Evolutionary conservation across 2,888 invertebrate species (phyloP).

Genomic region (Liodrosophila aerea): DNA sequence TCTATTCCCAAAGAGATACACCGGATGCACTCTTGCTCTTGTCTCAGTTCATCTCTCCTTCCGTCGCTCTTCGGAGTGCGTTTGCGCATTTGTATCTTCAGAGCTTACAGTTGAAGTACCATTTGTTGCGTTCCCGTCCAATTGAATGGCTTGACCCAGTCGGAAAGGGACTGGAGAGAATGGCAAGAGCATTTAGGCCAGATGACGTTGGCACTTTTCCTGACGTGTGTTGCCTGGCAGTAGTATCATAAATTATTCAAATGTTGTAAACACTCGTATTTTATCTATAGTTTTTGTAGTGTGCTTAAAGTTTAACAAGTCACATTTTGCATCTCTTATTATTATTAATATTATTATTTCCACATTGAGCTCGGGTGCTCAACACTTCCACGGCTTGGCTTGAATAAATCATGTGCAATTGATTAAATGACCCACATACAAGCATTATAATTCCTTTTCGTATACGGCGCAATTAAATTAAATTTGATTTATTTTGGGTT

Average conservation of each 20-base stretch:
- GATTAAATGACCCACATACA: conserved; percentile 27
- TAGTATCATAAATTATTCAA: conserved; percentile 60
- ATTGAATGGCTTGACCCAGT: not conserved
- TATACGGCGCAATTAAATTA: conserved; percentile 51
- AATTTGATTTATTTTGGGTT: conserved; percentile 46
- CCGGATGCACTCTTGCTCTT: conserved; percentile 7
- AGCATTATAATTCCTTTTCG: not conserved
- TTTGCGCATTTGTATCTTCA: conserved; percentile 30
- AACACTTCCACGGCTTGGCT: too few relatives aligned
- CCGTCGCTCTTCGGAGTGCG: conserved; percentile 11
- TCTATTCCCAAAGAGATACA: conserved; percentile 17
- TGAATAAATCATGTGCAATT: conserved; percentile 53
- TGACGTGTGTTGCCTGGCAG: conserved; percentile 11
- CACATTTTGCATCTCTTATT: too few relatives aligned
- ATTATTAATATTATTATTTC: too few relatives aligned
- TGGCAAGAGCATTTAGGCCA: conserved; percentile 3
- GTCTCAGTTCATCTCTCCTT: too few relatives aligned
- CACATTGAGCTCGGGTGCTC: too few relatives aligned
- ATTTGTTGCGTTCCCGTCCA: not conserved
- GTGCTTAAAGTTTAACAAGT: conserved; percentile 31
- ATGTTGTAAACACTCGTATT: conserved; percentile 3
- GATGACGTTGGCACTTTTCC: not conserved
- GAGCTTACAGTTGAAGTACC: conserved; percentile 6
- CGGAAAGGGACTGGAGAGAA: not conserved
- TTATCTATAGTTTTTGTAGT: not conserved